phyloP scores from a whole-genome alignment of 2,888 invertebrate genomes.

The Acutogordius australiensis region DNA sequence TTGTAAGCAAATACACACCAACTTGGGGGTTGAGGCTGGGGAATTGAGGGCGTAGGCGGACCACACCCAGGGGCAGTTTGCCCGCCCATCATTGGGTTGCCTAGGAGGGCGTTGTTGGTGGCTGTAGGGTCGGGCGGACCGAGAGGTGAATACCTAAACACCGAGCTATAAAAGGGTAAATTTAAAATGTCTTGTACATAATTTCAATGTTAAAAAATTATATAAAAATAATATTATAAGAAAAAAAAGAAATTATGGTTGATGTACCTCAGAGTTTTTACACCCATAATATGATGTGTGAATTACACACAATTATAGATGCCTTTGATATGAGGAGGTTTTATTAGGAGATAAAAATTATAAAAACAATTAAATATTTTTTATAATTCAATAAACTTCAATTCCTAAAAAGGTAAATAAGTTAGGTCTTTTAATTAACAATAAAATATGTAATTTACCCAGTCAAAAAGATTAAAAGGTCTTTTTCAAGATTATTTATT shows the following conservation, averaged over 20 bases:
- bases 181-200: neutral
- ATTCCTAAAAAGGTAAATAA: too few species aligned
- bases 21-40: too few species aligned
- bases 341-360: neutral
- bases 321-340: neutral
- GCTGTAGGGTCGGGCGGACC: slow-evolving; percentile 6
- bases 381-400: too few species aligned
- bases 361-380: neutral
- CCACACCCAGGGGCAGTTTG: neutral
- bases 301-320: neutral
- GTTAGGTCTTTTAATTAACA: too few species aligned
- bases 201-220: neutral
- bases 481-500: too few species aligned
- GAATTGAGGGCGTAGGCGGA: neutral
- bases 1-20: slow-evolving; percentile 67
- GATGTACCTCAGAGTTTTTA: neutral
- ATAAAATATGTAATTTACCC: too few species aligned
- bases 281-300: neutral
- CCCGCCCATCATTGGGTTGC: neutral
- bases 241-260: neutral
- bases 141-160: slow-evolving; percentile 43
- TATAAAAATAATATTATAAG: neutral
- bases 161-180: neutral
- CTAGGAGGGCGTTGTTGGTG: slow-evolving; percentile 37
- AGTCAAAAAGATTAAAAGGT: too few species aligned